Evolutionary conservation across 2,888 invertebrate species (phyloP), one percentile per base, ranked within the genome.

Genomic region (Drosophila percnosoma): DNA sequence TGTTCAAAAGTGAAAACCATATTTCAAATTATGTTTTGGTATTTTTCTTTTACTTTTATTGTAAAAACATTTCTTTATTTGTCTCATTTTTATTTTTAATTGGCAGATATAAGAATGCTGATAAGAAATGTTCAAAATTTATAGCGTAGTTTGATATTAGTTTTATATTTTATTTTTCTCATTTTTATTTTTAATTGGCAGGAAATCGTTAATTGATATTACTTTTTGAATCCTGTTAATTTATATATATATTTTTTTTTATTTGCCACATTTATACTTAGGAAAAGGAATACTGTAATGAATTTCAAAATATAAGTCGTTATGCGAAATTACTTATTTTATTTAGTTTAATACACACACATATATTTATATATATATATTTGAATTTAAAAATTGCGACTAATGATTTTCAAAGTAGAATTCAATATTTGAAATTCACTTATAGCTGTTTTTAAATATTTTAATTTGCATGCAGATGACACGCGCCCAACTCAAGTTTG

Each of bases 401-500:
- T 45, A 15, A 24, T 24, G 45, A 15, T 24, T 45, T 15, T 24
- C 1, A 8, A 15, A 24, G 7, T 21, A 13, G 7, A 24, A 24
- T 45, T 21, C 1, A 42, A 42, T 21, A 42, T 42, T 42, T 21
- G 6, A 5, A 42, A 42, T 11, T 42, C 11, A 11, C 11, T 42
- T 11, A 21, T 21, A 5, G 10, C 21, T 5, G 21, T 40, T 45
- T 13, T 21, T 45, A 7, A 2, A 21, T 24, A 24, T 15, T 24
- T 15, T 2, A 15, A 45, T 24, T 45, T 45, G 7, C 4, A 0
- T 42, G 11, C 8, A 15, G 15, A 15, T 29, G 38, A 13, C 29
- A 29, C 38, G 54, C 54, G 36, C 38, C 27, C 54, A 55, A 27
- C 77, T 76, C 67, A 65, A 76, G 73, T 65, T 77, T 77, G 79